Evolutionary conservation across 1,140 invertebrate species (phyloP).

Genomic region (Philopotamus ludificatus): DNA sequence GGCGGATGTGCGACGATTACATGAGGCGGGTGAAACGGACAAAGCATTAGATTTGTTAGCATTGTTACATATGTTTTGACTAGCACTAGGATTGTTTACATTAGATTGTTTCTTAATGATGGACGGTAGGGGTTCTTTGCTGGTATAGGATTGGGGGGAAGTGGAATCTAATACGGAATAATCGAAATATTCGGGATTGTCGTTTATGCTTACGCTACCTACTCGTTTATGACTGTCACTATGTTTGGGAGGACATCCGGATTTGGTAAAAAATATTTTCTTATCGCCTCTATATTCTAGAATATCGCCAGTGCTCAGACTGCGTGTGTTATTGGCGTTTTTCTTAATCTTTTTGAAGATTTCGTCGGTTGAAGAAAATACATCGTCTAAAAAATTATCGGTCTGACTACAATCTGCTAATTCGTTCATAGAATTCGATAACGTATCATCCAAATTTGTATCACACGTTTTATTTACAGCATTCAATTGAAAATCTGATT

Average conservation of each 20-base stretch:
- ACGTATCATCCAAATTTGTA: too few relatives aligned
- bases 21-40: slow-evolving; percentile 50
- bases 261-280: too few relatives aligned
- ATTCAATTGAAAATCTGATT: too few relatives aligned
- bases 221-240: slow-evolving; percentile 22
- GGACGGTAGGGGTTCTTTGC: slow-evolving; percentile 45
- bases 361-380: background rate
- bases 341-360: background rate
- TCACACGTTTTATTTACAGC: too few relatives aligned
- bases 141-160: slow-evolving; percentile 38
- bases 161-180: slow-evolving; percentile 31
- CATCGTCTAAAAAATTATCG: too few relatives aligned
- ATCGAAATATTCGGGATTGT: slow-evolving; percentile 50
- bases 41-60: slow-evolving; percentile 48
- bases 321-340: slow-evolving; percentile 18
- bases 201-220: slow-evolving; percentile 49
- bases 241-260: too few relatives aligned
- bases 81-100: background rate
- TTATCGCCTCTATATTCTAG: slow-evolving; percentile 3
- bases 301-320: slow-evolving; percentile 34
- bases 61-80: slow-evolving; percentile 5
- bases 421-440: too few relatives aligned
- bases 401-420: too few relatives aligned
- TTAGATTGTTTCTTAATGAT: slow-evolving; percentile 48
- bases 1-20: slow-evolving; percentile 44